Percentiles rank a stretch among this genome's conserved stretches.
Conservation (phyloP, 2,113 vertebrate species). For the Rutilus rutilus region DNA sequence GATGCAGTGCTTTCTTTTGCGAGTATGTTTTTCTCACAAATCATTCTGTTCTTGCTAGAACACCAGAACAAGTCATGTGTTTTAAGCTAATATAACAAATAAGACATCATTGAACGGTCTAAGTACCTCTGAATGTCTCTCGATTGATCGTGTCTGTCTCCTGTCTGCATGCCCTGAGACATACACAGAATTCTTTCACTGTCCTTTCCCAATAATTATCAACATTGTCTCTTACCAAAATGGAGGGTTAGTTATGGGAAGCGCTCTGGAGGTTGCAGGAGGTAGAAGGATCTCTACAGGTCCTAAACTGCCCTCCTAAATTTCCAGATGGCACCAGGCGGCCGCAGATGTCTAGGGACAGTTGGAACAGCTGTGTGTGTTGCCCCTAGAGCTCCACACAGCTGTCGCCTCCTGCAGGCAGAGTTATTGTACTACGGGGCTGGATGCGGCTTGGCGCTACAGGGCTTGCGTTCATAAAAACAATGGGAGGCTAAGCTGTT, state of each 20-base stretch:
- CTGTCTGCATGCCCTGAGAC: constrained; percentile 60
- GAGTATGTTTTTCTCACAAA: neutral
- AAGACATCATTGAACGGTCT: constrained; percentile 54
- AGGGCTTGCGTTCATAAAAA: constrained; percentile 76
- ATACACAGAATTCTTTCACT: constrained; percentile 52
- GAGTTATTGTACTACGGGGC: constrained; percentile 71
- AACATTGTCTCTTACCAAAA: constrained; percentile 63
- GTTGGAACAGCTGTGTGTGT: constrained; percentile 68
- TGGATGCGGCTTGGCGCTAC: constrained; percentile 59
- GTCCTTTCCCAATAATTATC: constrained; percentile 66
- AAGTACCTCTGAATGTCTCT: constrained; percentile 52
- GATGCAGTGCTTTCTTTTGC: neutral
- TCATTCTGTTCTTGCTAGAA: neutral
- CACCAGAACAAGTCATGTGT: constrained; percentile 27
- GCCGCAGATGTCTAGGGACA: constrained; percentile 71
- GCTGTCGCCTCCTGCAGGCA: constrained; percentile 77
- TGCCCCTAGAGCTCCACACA: constrained; percentile 63
- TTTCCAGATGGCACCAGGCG: constrained; percentile 71
- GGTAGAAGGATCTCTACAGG: constrained; percentile 61
- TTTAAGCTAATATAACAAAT: constrained; percentile 39
- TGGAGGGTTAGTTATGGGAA: constrained; percentile 63
- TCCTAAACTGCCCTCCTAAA: constrained; percentile 69
- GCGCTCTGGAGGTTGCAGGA: constrained; percentile 47
- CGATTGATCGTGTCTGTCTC: constrained; percentile 54
- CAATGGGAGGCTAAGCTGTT: constrained; percentile 81